Percentiles rank a stretch among this genome's conserved stretches.
Conservation (phyloP, 1,140 invertebrate genomes). For the Pantala flavescens region DNA sequence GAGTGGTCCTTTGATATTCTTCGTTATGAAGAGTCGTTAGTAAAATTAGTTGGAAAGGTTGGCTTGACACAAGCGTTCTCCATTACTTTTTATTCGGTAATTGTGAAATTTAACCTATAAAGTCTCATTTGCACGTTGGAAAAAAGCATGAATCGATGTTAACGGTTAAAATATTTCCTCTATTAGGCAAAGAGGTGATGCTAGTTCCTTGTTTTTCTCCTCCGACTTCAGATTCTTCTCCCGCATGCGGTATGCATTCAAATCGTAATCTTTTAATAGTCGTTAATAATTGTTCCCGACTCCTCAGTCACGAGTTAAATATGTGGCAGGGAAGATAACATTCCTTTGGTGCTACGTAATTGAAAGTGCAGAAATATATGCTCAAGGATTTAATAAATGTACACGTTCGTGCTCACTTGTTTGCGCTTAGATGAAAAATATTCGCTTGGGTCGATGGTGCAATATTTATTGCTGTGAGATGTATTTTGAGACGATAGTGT, state of each 20-base stretch:
- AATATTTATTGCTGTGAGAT: background rate
- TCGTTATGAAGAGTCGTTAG: too few species aligned
- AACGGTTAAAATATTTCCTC: background rate
- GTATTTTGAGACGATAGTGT: background rate
- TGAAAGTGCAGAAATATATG: constrained; percentile 7
- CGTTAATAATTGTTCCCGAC: background rate
- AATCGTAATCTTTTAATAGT: background rate
- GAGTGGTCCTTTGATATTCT: too few species aligned
- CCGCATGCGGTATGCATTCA: background rate
- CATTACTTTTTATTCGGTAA: too few species aligned
- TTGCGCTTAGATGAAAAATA: background rate
- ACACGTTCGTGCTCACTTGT: background rate
- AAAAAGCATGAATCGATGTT: too few species aligned
- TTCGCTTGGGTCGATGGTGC: background rate
- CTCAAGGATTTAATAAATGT: constrained; percentile 1
- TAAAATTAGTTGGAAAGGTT: too few species aligned
- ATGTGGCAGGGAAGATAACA: background rate
- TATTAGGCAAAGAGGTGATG: background rate
- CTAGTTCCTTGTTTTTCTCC: background rate
- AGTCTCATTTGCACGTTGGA: too few species aligned
- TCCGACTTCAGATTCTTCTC: background rate
- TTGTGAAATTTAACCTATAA: too few species aligned
- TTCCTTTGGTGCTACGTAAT: constrained; percentile 9
- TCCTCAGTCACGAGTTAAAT: background rate
- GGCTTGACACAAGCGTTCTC: too few species aligned